Evolutionary conservation across 2,113 vertebrate genomes (phyloP).

Genomic region (Callaeas wilsoni): DNA sequence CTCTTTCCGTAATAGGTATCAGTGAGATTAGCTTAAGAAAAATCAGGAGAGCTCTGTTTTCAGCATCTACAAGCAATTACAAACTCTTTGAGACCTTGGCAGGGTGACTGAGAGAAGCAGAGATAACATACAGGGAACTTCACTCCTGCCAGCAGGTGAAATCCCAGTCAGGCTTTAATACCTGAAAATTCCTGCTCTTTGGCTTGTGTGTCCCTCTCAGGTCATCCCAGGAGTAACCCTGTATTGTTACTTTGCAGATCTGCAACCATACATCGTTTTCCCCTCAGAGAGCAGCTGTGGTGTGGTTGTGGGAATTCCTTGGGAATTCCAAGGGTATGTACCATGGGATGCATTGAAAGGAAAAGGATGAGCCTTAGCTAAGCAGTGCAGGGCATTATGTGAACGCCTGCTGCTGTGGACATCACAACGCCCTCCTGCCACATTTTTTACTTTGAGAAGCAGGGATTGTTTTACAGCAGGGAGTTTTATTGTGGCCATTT

Average conservation of each 20-base stretch:
- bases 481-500: background rate
- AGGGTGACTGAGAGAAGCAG: background rate
- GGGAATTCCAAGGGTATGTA: background rate
- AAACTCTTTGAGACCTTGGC: background rate
- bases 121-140: constrained; percentile 5
- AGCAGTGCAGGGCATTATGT: background rate
- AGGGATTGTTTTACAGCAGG: background rate
- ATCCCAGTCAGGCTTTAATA: background rate
- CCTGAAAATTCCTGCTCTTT: background rate
- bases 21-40: constrained; percentile 16
- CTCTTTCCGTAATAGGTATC: background rate
- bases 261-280: rapidly evolving
- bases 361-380: background rate
- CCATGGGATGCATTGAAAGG: background rate
- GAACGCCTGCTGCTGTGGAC: background rate
- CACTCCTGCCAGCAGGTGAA: background rate
- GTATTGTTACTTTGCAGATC: background rate
- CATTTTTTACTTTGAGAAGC: background rate
- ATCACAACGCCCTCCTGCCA: background rate
- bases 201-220: background rate
- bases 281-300: background rate
- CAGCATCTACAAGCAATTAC: constrained; percentile 43
- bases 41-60: background rate
- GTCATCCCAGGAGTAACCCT: background rate
- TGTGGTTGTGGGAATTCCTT: background rate